Base-by-base conservation (phyloP, 1,140 invertebrate genomes). In the Drosophila willistoni region DNA sequence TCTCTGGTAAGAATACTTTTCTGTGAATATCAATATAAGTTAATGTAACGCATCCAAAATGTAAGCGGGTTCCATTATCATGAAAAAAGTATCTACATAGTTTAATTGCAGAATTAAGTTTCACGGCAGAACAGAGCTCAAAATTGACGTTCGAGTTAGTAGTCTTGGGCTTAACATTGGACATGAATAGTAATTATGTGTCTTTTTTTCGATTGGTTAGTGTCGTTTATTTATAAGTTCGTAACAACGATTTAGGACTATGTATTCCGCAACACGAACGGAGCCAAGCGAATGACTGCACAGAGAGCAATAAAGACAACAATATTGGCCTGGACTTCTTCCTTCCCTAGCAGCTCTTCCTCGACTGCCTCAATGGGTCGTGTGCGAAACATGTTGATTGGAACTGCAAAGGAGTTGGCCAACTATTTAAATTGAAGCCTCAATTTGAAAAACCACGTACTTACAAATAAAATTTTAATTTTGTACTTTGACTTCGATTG, bases 381-480 rank as follows among this genome's bases (percentile, higher is more conserved):
- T 4, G 80, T 22, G 14, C 72, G 84, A 22, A 83, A 77, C 83
- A 86, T 86, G 7, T 41, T 72, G 34, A 33, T 60, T 76, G 66
- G 14, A 54, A 51, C 42, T 74, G 25, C 25, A 29, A 29, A 13
- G 7, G 17, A 19, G 6, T 25, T 2, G 2, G 1, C 19, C 19
- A 22, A 22, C 7, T 12, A 13, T 36, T 59, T 19, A 3, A 10
- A 17, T 36, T 19, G 14, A 29, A 29, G 1, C 7, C 9, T 17
- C 3, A 12, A 39, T 39, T 19, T 22, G 0, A 12, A n/a, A 47
- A 19, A 3, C 17, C 17, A 4, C 12, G 29, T 59, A 59, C 56
- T 36, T 59, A 39, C 56, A 36, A 19, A 36, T 7, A 57, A 59
- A 59, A 39, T 59, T 57, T 36, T 3, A 36, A 59, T 59, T 59